A percentile compares a stretch with the other conserved stretches of the same genome.
Conservation (phyloP, 1,140 invertebrate genomes). For the Trinorchestia longiramus region DNA sequence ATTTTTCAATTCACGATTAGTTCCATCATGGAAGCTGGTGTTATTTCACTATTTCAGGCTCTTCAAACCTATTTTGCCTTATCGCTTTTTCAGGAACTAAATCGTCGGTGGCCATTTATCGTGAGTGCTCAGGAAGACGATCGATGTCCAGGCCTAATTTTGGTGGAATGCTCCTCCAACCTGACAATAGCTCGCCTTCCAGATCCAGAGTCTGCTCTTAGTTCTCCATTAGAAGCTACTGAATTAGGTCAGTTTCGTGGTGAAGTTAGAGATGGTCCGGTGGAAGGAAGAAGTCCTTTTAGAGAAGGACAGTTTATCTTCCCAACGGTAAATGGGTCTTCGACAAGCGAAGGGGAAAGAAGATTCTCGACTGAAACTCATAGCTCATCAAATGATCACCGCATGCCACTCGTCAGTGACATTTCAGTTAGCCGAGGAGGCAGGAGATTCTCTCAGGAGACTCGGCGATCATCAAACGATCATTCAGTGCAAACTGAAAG, state of each 20-base stretch:
- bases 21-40: not conserved
- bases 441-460: not conserved
- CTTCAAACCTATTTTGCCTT: not conserved
- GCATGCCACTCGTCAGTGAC: not conserved
- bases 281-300: not conserved
- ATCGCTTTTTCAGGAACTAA: slow-evolving; percentile 62
- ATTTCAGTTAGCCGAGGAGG: not conserved
- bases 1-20: not conserved
- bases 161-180: slow-evolving; percentile 64
- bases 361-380: slow-evolving; percentile 4
- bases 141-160: slow-evolving; percentile 61
- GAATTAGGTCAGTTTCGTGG: not conserved
- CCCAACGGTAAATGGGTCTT: not conserved
- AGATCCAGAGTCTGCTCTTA: slow-evolving; percentile 41
- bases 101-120: slow-evolving; percentile 65
- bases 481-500: not conserved
- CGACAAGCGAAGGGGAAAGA: slow-evolving; percentile 13
- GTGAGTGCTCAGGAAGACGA: slow-evolving; percentile 62
- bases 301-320: slow-evolving; percentile 20
- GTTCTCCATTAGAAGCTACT: not conserved
- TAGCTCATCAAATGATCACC: not conserved
- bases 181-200: slow-evolving; percentile 64
- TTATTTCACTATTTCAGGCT: not conserved
- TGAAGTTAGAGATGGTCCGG: not conserved
- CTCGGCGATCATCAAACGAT: not conserved